phyloP scores from a whole-genome alignment of 1,140 invertebrate species.

The Acyrthosiphon pisum region DNA sequence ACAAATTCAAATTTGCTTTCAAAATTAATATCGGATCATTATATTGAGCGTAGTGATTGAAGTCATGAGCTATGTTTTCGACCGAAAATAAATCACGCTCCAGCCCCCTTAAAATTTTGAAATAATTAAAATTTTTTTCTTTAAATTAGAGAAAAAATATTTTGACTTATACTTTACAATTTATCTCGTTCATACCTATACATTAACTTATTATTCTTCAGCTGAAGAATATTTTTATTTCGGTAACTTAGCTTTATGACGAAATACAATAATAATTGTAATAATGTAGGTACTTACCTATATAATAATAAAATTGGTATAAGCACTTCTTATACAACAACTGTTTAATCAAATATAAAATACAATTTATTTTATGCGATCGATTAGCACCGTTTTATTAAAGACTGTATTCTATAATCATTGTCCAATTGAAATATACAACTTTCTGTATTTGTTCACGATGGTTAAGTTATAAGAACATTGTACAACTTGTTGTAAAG shows the following conservation, averaged over 20 bases:
- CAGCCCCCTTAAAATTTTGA: too few relatives aligned
- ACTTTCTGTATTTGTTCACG: neutral
- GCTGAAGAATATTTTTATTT: neutral
- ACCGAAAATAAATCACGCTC: too few relatives aligned
- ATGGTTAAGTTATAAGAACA: neutral
- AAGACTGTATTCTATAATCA: neutral
- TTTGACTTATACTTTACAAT: neutral
- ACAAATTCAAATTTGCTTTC: too few relatives aligned
- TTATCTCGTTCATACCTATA: neutral
- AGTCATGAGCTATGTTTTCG: too few relatives aligned
- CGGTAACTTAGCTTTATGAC: neutral
- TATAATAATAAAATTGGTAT: neutral
- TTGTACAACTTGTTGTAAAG: neutral
- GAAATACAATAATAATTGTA: neutral
- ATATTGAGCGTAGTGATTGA: too few relatives aligned
- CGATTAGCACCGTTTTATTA: neutral
- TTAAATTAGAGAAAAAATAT: neutral
- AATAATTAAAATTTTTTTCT: too few relatives aligned
- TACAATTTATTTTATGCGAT: neutral
- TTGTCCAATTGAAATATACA: neutral
- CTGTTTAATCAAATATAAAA: neutral
- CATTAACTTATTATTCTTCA: neutral
- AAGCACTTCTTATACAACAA: neutral
- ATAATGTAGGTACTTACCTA: neutral
- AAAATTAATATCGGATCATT: too few relatives aligned